A percentile compares a stretch with the other conserved stretches of the same genome.
Evolutionary conservation across 2,113 vertebrate genomes (phyloP).

Genomic region (Hipposideros armiger): DNA sequence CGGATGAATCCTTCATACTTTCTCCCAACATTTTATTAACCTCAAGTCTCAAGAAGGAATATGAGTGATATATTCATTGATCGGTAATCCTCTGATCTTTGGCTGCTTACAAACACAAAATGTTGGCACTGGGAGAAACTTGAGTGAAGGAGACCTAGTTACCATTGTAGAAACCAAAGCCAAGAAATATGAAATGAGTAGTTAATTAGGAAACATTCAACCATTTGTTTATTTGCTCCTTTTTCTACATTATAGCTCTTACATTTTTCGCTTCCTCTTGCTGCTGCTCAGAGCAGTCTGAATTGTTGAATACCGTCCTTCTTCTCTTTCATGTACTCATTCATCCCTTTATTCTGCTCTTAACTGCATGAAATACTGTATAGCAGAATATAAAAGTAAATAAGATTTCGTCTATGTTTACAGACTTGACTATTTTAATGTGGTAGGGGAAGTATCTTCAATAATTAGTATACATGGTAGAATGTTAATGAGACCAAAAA

Average conservation of each 20-base stretch:
- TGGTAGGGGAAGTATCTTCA: neutral
- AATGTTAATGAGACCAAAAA: neutral
- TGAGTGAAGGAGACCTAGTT: neutral
- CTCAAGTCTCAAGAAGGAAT: slow-evolving; percentile 14
- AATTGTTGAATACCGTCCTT: neutral
- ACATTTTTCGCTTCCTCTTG: neutral
- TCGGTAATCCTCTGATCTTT: neutral
- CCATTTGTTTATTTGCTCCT: neutral
- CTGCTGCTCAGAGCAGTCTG: neutral
- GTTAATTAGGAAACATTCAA: neutral
- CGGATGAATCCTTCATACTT: neutral
- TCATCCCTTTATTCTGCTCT: neutral
- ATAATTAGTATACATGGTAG: neutral
- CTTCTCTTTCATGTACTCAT: neutral
- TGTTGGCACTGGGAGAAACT: neutral
- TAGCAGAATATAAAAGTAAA: neutral
- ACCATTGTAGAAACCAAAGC: neutral
- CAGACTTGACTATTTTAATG: neutral
- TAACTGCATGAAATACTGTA: neutral
- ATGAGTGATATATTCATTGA: neutral
- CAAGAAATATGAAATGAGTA: neutral
- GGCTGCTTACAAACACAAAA: neutral
- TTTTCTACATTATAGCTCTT: neutral
- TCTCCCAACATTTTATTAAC: slow-evolving; percentile 4
- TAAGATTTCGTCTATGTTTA: neutral